Evolutionary conservation across 1,140 invertebrate genomes (phyloP).

Genomic region (Araneus ventricosus): DNA sequence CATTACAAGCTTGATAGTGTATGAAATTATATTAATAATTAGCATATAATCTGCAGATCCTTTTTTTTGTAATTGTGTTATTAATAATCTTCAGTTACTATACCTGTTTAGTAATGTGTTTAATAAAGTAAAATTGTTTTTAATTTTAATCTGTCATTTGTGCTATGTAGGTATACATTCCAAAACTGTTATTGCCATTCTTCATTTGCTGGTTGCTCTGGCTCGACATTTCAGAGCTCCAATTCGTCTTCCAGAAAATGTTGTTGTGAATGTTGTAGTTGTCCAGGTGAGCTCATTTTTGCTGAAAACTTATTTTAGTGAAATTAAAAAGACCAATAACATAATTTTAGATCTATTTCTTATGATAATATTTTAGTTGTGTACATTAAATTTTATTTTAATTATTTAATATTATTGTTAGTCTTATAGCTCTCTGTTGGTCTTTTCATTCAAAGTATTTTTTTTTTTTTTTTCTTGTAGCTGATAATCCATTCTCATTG

Average conservation of each 20-base stretch:
- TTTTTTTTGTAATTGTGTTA: too few species aligned
- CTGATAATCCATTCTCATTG: too few species aligned
- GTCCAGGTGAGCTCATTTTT: constrained; percentile 83
- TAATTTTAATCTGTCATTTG: background rate
- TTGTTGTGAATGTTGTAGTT: constrained; percentile 92
- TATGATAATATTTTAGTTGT: background rate
- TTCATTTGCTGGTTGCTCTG: constrained; percentile 95
- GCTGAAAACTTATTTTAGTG: background rate
- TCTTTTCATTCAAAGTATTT: too few species aligned
- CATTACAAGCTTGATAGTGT: too few species aligned
- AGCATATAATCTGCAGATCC: too few species aligned
- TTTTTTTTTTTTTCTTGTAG: too few species aligned
- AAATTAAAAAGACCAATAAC: background rate
- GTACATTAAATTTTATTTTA: too few species aligned
- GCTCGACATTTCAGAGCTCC: constrained; percentile 97
- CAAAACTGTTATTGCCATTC: constrained; percentile 96
- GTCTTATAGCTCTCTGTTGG: too few species aligned
- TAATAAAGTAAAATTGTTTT: background rate
- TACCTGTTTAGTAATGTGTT: background rate
- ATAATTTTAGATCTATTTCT: background rate
- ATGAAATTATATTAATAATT: too few species aligned
- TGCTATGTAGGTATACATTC: constrained; percentile 87
- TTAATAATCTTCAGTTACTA: too few species aligned
- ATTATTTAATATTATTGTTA: too few species aligned
- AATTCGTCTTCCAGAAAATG: constrained; percentile 96